Percentiles rank a stretch among this genome's conserved stretches.
Conservation (phyloP, 2,888 invertebrate species). For the Patella ulyssiponensis region DNA sequence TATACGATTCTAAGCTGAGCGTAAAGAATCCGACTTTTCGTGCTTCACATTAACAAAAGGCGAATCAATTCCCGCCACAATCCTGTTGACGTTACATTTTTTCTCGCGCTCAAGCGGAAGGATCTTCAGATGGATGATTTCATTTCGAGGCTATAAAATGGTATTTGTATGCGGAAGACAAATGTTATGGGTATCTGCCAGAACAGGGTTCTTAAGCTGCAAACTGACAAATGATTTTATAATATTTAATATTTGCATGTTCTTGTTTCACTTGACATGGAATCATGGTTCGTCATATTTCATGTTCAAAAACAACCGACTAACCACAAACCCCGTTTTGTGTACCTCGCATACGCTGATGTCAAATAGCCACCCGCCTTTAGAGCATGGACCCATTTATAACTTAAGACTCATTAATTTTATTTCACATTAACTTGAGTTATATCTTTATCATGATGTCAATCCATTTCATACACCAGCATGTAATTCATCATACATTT, state of each 20-base stretch:
- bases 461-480: not conserved
- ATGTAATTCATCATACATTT: not conserved
- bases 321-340: too few relatives aligned
- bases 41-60: not conserved
- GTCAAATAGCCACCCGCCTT: too few relatives aligned
- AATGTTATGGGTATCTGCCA: too few relatives aligned
- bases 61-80: slow-evolving; percentile 5
- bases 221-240: too few relatives aligned
- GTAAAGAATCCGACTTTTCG: not conserved
- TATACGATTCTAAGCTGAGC: not conserved
- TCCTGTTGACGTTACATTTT: not conserved
- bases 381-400: too few relatives aligned
- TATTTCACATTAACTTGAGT: slow-evolving; percentile 2
- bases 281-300: too few relatives aligned
- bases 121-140: not conserved
- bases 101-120: not conserved
- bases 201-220: too few relatives aligned
- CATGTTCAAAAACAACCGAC: too few relatives aligned
- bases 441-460: not conserved
- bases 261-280: too few relatives aligned
- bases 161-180: not conserved
- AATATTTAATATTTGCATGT: too few relatives aligned
- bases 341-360: too few relatives aligned
- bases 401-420: not conserved
- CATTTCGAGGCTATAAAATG: not conserved